A percentile compares a stretch with the other conserved stretches of the same genome.
Evolutionary conservation across 37 sponge, comb jelly and placozoan species (phyloP).

Genomic region (Beroe ovata): DNA sequence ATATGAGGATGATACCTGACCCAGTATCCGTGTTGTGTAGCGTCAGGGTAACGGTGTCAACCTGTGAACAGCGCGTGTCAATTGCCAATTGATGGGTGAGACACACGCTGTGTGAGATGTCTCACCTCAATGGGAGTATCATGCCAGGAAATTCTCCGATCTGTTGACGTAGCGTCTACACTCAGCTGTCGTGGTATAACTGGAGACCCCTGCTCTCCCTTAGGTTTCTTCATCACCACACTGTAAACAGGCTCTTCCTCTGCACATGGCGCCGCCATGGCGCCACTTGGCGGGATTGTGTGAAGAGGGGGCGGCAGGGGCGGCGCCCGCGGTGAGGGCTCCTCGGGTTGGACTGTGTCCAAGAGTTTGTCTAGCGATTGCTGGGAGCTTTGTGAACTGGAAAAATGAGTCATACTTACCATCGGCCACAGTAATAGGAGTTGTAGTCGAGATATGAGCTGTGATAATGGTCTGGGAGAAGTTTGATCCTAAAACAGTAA

Average conservation of each 20-base stretch:
- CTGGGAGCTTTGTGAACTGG: neutral
- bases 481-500: too few species aligned
- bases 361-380: neutral
- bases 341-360: neutral
- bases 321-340: neutral
- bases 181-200: neutral
- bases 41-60: neutral
- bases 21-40: neutral
- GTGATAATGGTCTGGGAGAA: too few species aligned
- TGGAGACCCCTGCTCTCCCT: neutral
- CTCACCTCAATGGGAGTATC: constrained; percentile 55
- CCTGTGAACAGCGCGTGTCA: neutral
- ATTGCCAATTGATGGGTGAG: too few species aligned
- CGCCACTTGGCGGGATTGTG: neutral
- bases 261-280: neutral
- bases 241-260: neutral
- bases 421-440: too few species aligned
- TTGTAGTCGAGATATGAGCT: too few species aligned
- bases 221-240: neutral
- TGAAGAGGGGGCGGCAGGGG: neutral
- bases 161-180: neutral
- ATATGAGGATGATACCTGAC: constrained; percentile 41
- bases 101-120: too few species aligned
- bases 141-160: constrained; percentile 58
- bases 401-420: too few species aligned